Percentiles rank a stretch among this genome's conserved stretches.
Conservation (phyloP, 2,113 vertebrate species). For the Nesoenas mayeri region DNA sequence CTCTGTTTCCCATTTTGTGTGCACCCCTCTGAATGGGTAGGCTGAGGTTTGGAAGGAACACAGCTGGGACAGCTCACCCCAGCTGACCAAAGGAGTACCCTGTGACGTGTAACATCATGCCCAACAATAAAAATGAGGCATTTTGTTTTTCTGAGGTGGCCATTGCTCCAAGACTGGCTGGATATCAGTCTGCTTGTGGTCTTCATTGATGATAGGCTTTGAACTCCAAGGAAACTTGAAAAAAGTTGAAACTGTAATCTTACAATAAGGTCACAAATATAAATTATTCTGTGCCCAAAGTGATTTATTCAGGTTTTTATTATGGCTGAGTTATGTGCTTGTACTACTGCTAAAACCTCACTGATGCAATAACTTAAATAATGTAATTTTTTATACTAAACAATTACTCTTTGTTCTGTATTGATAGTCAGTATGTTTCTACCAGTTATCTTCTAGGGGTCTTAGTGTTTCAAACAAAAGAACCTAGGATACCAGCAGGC, state of each 20-base stretch:
- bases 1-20: not conserved
- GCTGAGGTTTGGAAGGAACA: not conserved
- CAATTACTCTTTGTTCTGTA: not conserved
- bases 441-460: not conserved
- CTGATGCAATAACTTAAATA: not conserved
- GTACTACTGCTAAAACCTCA: not conserved
- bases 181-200: not conserved
- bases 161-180: not conserved
- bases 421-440: not conserved
- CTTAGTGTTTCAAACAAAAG: not conserved
- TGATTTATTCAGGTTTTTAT: not conserved
- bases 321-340: not conserved
- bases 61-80: not conserved
- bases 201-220: not conserved
- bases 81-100: not conserved
- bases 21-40: fast-evolving
- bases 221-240: not conserved
- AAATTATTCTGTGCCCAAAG: not conserved
- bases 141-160: not conserved
- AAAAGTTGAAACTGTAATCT: not conserved
- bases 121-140: not conserved
- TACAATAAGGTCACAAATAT: not conserved
- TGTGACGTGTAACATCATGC: not conserved
- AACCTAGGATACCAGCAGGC: not conserved
- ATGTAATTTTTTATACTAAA: not conserved